Percentiles rank a stretch among this genome's conserved stretches.
These are phyloP conservation scores for Petrocephalus sullivani DNA, from an alignment of 2,797 vertebrate species.

Conservation along the genomic window DNA sequence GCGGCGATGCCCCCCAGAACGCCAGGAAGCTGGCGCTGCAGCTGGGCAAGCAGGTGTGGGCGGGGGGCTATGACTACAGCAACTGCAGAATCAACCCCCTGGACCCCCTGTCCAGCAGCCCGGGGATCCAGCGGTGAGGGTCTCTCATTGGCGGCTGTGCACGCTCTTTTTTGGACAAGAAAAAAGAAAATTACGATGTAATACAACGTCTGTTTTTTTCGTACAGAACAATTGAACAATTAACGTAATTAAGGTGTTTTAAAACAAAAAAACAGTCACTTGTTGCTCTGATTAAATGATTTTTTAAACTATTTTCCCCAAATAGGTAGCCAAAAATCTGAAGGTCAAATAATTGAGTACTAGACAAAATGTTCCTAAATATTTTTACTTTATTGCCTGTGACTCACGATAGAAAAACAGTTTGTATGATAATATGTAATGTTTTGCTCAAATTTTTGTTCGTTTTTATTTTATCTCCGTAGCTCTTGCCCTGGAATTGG, in stretches of 20 bases:
- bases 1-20: constrained; percentile 53
- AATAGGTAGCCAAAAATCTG: background rate
- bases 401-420: background rate
- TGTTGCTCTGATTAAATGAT: background rate
- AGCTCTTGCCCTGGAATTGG: background rate
- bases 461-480: background rate
- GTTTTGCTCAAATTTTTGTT: too few species aligned
- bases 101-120: constrained; percentile 53
- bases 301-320: background rate
- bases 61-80: constrained; percentile 68
- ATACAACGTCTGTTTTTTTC: background rate
- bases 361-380: background rate
- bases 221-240: background rate
- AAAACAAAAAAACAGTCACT: too few species aligned
- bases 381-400: background rate
- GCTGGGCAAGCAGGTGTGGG: constrained; percentile 69
- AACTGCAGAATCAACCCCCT: constrained; percentile 70
- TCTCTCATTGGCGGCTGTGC: background rate
- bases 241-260: too few species aligned
- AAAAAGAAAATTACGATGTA: background rate
- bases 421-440: background rate
- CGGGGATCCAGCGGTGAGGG: constrained; percentile 52
- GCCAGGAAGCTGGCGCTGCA: constrained; percentile 59
- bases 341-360: background rate
- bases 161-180: background rate